phyloP scores from a whole-genome alignment of 2,888 invertebrate genomes.

The Ellobium chinense region DNA sequence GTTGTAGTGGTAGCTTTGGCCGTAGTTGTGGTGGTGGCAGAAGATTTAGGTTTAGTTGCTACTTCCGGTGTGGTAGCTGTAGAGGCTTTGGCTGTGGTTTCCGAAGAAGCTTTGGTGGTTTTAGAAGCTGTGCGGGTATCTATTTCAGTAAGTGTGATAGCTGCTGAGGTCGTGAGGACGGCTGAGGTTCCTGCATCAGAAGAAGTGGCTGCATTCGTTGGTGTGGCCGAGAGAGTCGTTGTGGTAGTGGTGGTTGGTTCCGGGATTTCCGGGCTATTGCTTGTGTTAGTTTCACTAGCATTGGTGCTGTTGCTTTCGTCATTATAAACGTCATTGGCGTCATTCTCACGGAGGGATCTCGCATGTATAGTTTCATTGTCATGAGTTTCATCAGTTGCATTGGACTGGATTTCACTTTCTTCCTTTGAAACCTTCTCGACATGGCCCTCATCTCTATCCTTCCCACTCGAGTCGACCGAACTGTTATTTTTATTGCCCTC shows the following conservation, averaged over 20 bases:
- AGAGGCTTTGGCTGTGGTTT: neutral
- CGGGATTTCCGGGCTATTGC: neutral
- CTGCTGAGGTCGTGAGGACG: neutral
- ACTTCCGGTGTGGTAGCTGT: neutral
- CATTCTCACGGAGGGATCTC: neutral
- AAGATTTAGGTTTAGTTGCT: neutral
- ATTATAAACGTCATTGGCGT: neutral
- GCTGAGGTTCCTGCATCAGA: neutral
- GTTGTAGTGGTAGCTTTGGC: neutral
- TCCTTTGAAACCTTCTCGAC: no score
- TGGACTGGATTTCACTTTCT: no score
- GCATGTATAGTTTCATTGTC: no score
- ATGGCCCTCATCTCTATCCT: no score
- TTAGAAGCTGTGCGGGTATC: neutral
- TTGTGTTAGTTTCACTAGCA: neutral
- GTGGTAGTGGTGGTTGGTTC: neutral
- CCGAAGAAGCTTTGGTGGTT: neutral
- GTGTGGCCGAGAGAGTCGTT: neutral
- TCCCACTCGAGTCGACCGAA: no score
- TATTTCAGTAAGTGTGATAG: neutral
- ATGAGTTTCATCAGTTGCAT: no score
- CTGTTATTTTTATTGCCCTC: no score
- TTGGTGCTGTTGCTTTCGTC: neutral
- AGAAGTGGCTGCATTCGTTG: neutral
- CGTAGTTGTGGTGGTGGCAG: neutral